Conservation (phyloP, 1,140 invertebrate species). For the Gryon sp. region DNA sequence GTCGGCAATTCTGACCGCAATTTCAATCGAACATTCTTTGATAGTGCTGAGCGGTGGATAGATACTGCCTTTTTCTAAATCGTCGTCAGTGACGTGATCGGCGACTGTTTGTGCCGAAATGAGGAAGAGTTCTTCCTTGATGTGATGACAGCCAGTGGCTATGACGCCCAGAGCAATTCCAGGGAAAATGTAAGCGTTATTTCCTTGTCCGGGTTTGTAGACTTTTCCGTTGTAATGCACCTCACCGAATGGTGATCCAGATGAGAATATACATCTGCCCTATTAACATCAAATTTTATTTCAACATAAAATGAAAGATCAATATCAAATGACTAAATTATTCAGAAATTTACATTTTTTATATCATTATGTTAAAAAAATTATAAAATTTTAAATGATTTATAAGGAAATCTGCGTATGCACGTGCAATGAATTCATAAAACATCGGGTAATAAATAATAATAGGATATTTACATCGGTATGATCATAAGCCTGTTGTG, state of each 20-base stretch:
- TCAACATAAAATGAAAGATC: too few species aligned
- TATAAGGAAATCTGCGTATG: too few species aligned
- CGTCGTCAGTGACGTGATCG: slow-evolving; percentile 84
- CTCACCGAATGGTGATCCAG: slow-evolving; percentile 94
- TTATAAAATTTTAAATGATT: too few species aligned
- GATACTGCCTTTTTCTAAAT: slow-evolving; percentile 86
- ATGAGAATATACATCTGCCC: slow-evolving; percentile 94
- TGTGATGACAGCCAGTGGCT: slow-evolving; percentile 90
- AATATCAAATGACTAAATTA: neutral
- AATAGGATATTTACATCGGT: slow-evolving; percentile 85
- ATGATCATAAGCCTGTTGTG: slow-evolving; percentile 91
- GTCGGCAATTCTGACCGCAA: slow-evolving; percentile 85
- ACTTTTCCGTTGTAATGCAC: slow-evolving; percentile 88
- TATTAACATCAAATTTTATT: slow-evolving; percentile 72
- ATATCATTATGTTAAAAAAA: too few species aligned
- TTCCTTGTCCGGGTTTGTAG: slow-evolving; percentile 95
- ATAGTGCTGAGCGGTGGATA: slow-evolving; percentile 89
- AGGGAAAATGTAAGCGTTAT: slow-evolving; percentile 98
- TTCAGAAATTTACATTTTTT: too few species aligned
- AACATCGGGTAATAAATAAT: slow-evolving; percentile 40
- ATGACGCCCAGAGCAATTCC: slow-evolving; percentile 95
- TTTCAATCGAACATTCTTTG: slow-evolving; percentile 85
- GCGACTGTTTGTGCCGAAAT: slow-evolving; percentile 91
- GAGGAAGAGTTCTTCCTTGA: slow-evolving; percentile 94
- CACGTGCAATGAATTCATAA: too few species aligned